Evolutionary conservation across 2,888 invertebrate species (phyloP), one percentile per base, ranked within the genome.

Genomic region (Chrysodeixis includens): DNA sequence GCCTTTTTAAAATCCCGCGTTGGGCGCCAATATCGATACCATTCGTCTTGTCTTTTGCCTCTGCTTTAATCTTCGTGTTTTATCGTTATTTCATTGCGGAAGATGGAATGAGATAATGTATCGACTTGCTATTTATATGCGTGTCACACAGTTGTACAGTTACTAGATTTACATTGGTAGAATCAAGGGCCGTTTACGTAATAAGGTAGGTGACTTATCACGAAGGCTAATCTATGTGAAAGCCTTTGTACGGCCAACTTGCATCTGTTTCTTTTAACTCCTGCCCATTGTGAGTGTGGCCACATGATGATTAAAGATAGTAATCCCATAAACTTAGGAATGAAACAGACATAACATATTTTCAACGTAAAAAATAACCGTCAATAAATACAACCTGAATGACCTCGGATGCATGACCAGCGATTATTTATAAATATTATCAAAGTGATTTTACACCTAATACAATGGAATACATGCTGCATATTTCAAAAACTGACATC

Each of bases 1-100:
- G 70, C 69, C 73, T 79, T 63, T 74, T 82, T 79, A 82, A 68
- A 75, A 85, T 87, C 83, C 79, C 69, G 30, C 32, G 78, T 74
- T 72, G 66, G 80, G 78, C 67, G 73, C 74, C 74, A 79, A 78
- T 80, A 76, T 74, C 62, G 64, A 61, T 77, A 53, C 67, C 57
- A 64, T 75, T 56, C 63, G 59, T 77, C 74, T 77, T 71, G 53
- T 68, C 60, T 71, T 69, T 73, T 69, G 56, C 71, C 65, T 72
- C 61, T 62, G 56, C 71, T 71, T 72, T 71, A 69, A 74, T 69
- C 62, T 59, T 66, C 63, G 49, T 62, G 62, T 67, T 67, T 77
- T 58, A 74, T 56, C 30, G 40, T 32, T 16, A 46, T 63, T 67
- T 78, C 69, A 76, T 69, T 69, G 52, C 67, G 59, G 66, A 46